Evolutionary conservation across 2,888 invertebrate genomes (phyloP), one percentile per base, ranked within the genome.

Genomic region (Poecilus cupreus): DNA sequence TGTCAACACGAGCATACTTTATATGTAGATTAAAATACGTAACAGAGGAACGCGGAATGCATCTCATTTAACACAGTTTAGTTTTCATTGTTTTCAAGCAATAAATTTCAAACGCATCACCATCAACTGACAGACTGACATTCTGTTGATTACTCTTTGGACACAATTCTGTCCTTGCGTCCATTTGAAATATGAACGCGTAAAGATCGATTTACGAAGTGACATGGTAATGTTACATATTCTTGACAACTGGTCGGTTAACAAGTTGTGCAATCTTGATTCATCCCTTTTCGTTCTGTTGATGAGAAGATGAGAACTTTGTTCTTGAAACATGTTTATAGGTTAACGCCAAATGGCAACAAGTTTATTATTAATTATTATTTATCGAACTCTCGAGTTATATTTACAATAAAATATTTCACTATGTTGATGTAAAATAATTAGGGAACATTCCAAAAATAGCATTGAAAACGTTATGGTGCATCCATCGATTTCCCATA

Each of bases 101-200:
- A 20, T 57, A 57, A 24, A 57, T 57, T 57, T 57, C 57, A 57
- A 22, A n/a, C 22, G 11, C 22, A 57, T 22, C 20, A n/a, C 24
- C 4, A 24, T 22, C 5, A 0, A 5, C 24, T 57, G 4, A 11
- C 51, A 54, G 57, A 57, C 6, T 11, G 57, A 11, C 51, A 20
- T 10, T 54, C 11, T 24, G 57, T 57, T 13, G 57, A 57, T 57
- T 20, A 57, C 22, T 57, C n/a, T 57, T 57, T 57, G n/a, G 57
- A 57, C 57, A 57, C 11, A 57, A 11, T 57, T 24, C 22, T 57
- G 6, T 57, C 10, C 22, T 24, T 57, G 57, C 22, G 57, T 57
- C 57, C 11, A 24, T 57, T 57, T 57, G 26, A 57, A 57, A 57
- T 26, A 57, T 57, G 57, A 57, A 24, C 0, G 13, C 3, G 26